Percentiles rank a stretch among this genome's conserved stretches.
phyloP scores from a whole-genome alignment of 2,113 vertebrate species.

The Xiphophorus hellerii region DNA sequence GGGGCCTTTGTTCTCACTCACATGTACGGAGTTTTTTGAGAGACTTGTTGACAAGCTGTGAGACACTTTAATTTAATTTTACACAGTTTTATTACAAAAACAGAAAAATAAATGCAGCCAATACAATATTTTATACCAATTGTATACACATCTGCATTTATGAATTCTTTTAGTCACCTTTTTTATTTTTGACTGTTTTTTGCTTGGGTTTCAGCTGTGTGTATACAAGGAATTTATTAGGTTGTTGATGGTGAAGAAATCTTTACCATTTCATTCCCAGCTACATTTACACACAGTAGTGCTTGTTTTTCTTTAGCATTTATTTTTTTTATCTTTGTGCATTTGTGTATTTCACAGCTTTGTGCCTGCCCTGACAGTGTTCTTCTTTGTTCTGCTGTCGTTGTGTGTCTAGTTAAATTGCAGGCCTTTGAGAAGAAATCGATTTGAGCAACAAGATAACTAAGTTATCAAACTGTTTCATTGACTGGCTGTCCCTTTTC shows the following conservation, averaged over 20 bases:
- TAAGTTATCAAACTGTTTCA: constrained; percentile 73
- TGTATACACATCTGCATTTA: neutral
- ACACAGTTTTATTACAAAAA: neutral
- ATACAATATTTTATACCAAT: neutral
- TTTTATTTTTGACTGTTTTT: neutral
- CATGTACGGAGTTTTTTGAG: constrained; percentile 2
- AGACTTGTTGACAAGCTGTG: constrained; percentile 15
- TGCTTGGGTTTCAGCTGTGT: neutral
- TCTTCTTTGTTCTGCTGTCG: constrained; percentile 48
- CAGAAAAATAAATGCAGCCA: neutral
- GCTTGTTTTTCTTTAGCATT: neutral
- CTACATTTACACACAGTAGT: neutral
- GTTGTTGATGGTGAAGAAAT: neutral
- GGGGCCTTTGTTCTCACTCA: constrained; percentile 43
- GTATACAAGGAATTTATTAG: neutral
- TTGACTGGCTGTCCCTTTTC: constrained; percentile 68
- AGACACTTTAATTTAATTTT: constrained; percentile 1
- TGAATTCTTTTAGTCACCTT: neutral
- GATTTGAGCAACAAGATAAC: constrained; percentile 70
- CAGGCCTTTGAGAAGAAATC: constrained; percentile 62
- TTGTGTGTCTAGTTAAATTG: constrained; percentile 64
- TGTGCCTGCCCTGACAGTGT: constrained; percentile 20
- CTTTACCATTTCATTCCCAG: neutral
- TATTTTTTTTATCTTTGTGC: neutral
- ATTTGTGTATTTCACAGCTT: constrained; percentile 4